Evolutionary conservation across 2,113 vertebrate genomes (phyloP).

Genomic region (Artemisiospiza belli): DNA sequence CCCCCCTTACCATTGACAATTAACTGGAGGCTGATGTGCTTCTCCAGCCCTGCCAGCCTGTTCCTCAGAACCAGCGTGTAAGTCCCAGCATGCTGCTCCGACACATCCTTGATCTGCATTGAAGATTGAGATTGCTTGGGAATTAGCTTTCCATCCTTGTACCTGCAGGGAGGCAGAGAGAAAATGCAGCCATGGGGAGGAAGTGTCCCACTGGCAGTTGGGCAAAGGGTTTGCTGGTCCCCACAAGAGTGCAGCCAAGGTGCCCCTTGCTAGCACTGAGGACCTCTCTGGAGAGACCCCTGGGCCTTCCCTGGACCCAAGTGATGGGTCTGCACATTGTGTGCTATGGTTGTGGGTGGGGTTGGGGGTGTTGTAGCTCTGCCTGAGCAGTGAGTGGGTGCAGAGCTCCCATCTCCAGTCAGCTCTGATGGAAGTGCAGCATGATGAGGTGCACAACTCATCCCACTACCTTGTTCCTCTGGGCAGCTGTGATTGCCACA

Average conservation of each 20-base stretch:
- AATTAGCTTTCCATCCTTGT: slow-evolving; percentile 87
- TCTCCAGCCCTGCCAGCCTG: slow-evolving; percentile 78
- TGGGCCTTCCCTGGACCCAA: background rate
- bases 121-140: slow-evolving; percentile 83
- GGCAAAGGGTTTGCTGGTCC: background rate
- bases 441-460: fast-evolving
- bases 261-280: background rate
- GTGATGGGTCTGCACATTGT: background rate
- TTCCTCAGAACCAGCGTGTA: slow-evolving; percentile 87
- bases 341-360: background rate
- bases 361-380: background rate
- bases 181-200: slow-evolving; percentile 49
- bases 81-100: slow-evolving; percentile 83
- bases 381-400: background rate
- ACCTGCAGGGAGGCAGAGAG: slow-evolving; percentile 78
- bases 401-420: background rate
- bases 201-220: slow-evolving; percentile 26
- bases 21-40: slow-evolving; percentile 84
- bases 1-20: slow-evolving; percentile 86
- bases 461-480: background rate
- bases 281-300: background rate
- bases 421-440: background rate
- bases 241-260: background rate
- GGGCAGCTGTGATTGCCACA: fast-evolving
- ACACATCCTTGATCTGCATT: slow-evolving; percentile 91